Percentiles rank a stretch among this genome's conserved stretches.
These are phyloP conservation scores for Brachionus plicatilis DNA, from an alignment of 1,140 invertebrate genomes.

Conservation along the genomic window DNA sequence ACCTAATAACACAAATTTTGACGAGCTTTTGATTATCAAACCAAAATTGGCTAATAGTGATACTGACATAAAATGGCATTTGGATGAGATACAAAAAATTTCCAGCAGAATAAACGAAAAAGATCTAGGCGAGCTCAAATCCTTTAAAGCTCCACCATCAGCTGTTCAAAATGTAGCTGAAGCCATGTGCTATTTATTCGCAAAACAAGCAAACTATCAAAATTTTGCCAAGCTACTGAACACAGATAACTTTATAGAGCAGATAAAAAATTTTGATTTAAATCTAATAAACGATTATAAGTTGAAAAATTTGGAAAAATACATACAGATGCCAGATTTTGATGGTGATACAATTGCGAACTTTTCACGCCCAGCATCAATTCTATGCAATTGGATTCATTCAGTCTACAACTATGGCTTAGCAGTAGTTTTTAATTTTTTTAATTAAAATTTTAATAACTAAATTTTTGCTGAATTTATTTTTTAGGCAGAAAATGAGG, in stretches of 20 bases:
- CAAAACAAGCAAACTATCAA: not conserved
- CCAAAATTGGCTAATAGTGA: no score
- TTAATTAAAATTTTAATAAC: not conserved
- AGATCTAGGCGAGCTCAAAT: not conserved
- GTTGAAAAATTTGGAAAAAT: not conserved
- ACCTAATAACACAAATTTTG: not conserved
- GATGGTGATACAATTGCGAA: no score
- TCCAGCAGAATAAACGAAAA: not conserved
- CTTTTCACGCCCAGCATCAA: not conserved
- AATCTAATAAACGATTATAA: not conserved
- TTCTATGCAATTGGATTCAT: not conserved
- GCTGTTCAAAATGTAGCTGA: not conserved
- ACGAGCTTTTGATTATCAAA: not conserved
- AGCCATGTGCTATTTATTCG: not conserved
- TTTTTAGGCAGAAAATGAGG: not conserved
- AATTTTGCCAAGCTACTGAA: not conserved
- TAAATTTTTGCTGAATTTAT: not conserved
- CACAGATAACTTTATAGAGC: not conserved
- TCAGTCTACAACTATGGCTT: not conserved
- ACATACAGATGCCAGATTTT: not conserved
- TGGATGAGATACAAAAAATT: not conserved
- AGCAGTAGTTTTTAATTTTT: not conserved
- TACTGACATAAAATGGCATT: not conserved
- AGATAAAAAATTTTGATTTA: not conserved
- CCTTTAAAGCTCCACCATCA: not conserved